Percentiles rank a stretch among this genome's conserved stretches.
phyloP scores from a whole-genome alignment of 2,888 invertebrate genomes.

The Xiphydria camelus region DNA sequence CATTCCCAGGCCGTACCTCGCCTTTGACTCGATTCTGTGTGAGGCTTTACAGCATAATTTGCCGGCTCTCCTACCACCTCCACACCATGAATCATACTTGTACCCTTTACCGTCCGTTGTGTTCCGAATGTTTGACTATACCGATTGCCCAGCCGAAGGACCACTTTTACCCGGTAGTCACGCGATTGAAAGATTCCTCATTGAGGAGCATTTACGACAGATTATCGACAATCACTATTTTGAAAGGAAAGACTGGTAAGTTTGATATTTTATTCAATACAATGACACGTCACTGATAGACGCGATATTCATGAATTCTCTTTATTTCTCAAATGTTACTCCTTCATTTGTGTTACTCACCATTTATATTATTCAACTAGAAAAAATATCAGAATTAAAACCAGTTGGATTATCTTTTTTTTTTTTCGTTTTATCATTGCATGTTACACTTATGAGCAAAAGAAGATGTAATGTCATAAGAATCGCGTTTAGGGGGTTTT shows the following conservation, averaged over 20 bases:
- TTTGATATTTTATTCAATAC: conserved; percentile 9
- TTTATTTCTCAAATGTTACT: neutral
- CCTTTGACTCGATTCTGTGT: conserved; percentile 92
- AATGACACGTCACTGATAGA: too few relatives aligned
- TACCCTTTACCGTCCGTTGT: conserved; percentile 96
- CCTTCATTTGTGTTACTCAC: too few relatives aligned
- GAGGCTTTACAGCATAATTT: conserved; percentile 96
- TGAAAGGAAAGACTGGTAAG: conserved; percentile 90
- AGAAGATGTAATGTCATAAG: too few relatives aligned
- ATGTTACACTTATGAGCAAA: too few relatives aligned
- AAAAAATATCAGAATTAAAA: too few relatives aligned
- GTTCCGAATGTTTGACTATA: conserved; percentile 97
- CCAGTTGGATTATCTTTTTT: too few relatives aligned
- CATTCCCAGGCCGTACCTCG: conserved; percentile 91
- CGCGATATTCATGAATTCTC: neutral
- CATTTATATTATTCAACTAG: too few relatives aligned
- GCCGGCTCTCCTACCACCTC: conserved; percentile 87
- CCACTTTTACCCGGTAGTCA: conserved; percentile 92
- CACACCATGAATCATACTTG: conserved; percentile 84
- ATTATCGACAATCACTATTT: conserved; percentile 85
- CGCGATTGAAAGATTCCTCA: conserved; percentile 95
- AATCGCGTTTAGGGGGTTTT: too few relatives aligned
- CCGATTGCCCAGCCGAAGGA: conserved; percentile 90
- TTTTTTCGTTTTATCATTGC: too few relatives aligned
- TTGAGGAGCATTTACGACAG: conserved; percentile 95